Conservation (phyloP, 2,888 invertebrate species). For the Sisyra terminalis region DNA sequence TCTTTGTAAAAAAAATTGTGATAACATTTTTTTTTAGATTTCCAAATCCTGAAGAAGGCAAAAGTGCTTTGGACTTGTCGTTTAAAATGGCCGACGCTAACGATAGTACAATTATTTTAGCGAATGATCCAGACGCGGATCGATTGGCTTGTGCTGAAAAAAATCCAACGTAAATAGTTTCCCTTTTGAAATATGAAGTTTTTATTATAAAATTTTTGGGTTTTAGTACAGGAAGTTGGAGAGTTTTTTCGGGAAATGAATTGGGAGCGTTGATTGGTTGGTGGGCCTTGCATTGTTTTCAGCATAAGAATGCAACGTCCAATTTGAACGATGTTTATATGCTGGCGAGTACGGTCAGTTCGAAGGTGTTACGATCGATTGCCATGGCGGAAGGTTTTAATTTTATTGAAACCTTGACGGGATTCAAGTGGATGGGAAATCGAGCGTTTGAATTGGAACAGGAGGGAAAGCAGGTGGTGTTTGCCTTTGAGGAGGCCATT, state of each 20-base stretch:
- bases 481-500: constrained; percentile 97
- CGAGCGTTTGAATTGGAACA: constrained; percentile 51
- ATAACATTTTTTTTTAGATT: constrained; percentile 30
- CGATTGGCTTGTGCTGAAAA: constrained; percentile 86
- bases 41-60: constrained; percentile 97
- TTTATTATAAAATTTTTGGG: not conserved
- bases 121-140: constrained; percentile 98
- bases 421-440: constrained; percentile 99
- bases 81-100: constrained; percentile 56
- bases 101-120: constrained; percentile 61
- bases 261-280: constrained; percentile 85
- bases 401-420: constrained; percentile 81
- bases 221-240: constrained; percentile 50
- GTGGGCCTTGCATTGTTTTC: constrained; percentile 65
- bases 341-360: constrained; percentile 90
- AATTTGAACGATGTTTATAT: constrained; percentile 53
- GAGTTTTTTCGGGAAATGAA: constrained; percentile 89
- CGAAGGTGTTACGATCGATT: constrained; percentile 79
- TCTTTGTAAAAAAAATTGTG: not conserved
- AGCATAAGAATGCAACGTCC: constrained; percentile 27
- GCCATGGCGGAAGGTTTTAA: constrained; percentile 61
- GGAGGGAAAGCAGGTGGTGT: constrained; percentile 61
- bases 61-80: constrained; percentile 40
- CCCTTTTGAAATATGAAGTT: too few species aligned
- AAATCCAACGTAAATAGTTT: constrained; percentile 33